These are phyloP conservation scores for Euclidia mi DNA, from an alignment of 2,888 invertebrate genomes.

Conservation along the genomic window DNA sequence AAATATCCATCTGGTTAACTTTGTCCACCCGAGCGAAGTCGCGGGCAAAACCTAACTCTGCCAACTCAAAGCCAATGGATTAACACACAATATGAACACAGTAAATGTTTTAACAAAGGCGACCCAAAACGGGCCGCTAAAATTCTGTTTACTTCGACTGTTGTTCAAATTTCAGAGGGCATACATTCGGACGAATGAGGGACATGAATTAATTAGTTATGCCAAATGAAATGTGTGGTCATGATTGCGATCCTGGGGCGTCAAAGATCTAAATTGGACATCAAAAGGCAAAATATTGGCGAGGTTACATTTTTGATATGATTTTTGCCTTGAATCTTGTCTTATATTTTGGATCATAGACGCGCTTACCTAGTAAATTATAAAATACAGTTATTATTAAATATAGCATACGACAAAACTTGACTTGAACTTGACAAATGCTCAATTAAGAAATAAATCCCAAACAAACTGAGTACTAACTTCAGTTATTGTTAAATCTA, in stretches of 20 bases:
- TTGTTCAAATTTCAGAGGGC: conserved; percentile 23
- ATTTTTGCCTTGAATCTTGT: too few species aligned
- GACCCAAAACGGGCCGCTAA: conserved; percentile 16
- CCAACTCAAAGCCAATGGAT: conserved; percentile 21
- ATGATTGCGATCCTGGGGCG: conserved; percentile 37
- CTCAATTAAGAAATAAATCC: too few species aligned
- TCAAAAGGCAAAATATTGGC: conserved; percentile 13
- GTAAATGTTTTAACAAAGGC: conserved; percentile 25
- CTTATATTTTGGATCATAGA: too few species aligned
- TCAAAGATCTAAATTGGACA: conserved; percentile 41
- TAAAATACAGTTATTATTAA: too few species aligned
- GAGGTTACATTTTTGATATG: not conserved
- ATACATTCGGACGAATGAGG: conserved; percentile 20
- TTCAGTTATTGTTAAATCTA: too few species aligned
- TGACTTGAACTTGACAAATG: too few species aligned
- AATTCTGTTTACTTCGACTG: conserved; percentile 35
- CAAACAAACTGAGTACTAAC: too few species aligned
- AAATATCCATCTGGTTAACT: conserved; percentile 1
- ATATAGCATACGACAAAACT: too few species aligned
- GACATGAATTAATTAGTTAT: conserved; percentile 50
- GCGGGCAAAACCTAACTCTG: not conserved
- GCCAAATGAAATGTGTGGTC: conserved; percentile 45
- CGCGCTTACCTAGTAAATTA: too few species aligned
- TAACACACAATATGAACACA: conserved; percentile 15
- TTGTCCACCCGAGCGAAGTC: not conserved